Conservation (phyloP, 2,113 vertebrate genomes). For the Onychostruthus taczanowskii region DNA sequence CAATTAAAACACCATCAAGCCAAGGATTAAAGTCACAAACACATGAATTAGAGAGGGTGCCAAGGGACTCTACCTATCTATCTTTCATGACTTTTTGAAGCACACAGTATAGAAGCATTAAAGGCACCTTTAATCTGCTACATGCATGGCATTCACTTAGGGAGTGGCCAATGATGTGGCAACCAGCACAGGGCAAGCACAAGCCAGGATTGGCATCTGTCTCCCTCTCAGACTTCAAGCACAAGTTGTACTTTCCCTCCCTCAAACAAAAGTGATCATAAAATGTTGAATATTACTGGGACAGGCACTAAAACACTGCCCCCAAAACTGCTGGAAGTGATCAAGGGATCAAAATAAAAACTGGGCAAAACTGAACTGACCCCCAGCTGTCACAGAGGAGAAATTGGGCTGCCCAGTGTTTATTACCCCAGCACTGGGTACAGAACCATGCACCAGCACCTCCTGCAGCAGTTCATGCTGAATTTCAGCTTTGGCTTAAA, state of each 20-base stretch:
- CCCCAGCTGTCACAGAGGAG: not conserved
- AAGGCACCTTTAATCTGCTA: slow-evolving; percentile 2
- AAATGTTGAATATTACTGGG: not conserved
- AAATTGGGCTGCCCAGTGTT: not conserved
- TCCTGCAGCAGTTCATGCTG: not conserved
- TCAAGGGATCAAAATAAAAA: not conserved
- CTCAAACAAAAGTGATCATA: not conserved
- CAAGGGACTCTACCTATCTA: slow-evolving; percentile 20
- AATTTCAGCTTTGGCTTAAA: not conserved
- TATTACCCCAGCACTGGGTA: not conserved
- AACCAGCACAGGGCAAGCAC: not conserved
- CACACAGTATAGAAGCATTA: not conserved
- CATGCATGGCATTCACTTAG: not conserved
- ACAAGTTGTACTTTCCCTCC: not conserved
- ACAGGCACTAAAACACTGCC: not conserved
- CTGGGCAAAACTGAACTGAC: not conserved
- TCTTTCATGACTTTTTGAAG: slow-evolving; percentile 2
- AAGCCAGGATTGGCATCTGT: not conserved
- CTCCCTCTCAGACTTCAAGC: not conserved
- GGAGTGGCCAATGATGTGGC: not conserved
- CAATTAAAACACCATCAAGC: slow-evolving; percentile 57
- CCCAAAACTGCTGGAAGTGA: not conserved
- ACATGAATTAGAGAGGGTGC: slow-evolving; percentile 7
- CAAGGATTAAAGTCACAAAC: slow-evolving; percentile 57
- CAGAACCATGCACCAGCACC: not conserved